Evolutionary conservation across 92 coral and sea anemone species (phyloP).

Genomic region (Galaxea fascicularis): DNA sequence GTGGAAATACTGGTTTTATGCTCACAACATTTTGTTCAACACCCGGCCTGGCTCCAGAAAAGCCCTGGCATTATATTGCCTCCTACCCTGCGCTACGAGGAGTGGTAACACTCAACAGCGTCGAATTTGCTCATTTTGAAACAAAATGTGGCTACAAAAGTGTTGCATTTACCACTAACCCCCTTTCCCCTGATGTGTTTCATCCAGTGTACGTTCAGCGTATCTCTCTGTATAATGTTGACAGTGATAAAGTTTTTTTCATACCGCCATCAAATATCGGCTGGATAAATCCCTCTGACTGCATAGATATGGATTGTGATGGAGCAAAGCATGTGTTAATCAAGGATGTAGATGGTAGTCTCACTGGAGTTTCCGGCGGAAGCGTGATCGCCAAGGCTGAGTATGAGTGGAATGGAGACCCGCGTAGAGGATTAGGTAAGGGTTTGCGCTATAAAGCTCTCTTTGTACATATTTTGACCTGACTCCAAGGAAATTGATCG

Average conservation of each 20-base stretch:
- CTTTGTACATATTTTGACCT: too few relatives aligned
- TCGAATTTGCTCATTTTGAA: constrained; percentile 75
- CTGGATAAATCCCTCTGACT: constrained; percentile 89
- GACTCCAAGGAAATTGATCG: too few relatives aligned
- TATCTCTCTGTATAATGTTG: constrained; percentile 50
- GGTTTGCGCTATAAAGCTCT: too few relatives aligned
- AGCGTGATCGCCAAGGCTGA: constrained; percentile 87
- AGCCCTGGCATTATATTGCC: constrained; percentile 72
- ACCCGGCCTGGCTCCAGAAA: constrained; percentile 76
- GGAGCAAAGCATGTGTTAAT: constrained; percentile 81
- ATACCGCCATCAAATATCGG: constrained; percentile 65
- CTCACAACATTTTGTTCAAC: constrained; percentile 73
- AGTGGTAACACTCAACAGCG: constrained; percentile 65
- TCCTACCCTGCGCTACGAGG: constrained; percentile 84
- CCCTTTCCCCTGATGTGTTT: constrained; percentile 76
- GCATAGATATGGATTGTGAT: constrained; percentile 97
- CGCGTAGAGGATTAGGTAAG: constrained; percentile 85
- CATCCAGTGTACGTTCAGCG: constrained; percentile 74
- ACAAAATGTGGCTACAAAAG: constrained; percentile 71
- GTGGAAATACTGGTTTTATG: constrained; percentile 82
- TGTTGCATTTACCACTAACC: constrained; percentile 80
- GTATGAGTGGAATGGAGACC: constrained; percentile 91
- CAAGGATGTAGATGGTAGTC: constrained; percentile 83
- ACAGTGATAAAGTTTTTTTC: constrained; percentile 56
- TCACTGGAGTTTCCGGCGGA: constrained; percentile 79